Evolutionary conservation across 1,140 invertebrate species (phyloP), one percentile per base, ranked within the genome.

Genomic region (Polyergus mexicanus): DNA sequence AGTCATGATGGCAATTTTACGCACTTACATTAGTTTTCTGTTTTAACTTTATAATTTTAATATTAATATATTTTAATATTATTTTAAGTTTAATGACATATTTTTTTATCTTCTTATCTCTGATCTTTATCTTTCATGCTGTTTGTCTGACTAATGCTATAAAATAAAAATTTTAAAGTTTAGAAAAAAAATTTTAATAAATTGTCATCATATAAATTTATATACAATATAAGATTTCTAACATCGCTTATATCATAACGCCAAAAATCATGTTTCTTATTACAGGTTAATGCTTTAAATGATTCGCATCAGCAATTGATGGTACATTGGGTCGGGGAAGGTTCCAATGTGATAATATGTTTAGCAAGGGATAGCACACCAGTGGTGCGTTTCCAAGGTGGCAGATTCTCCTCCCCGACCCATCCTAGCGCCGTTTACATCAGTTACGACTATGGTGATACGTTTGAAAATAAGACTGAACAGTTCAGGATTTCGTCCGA

Each of bases 271-370:
- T 51, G 65, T 62, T 78, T 51, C 86, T 91, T 51, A 87, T 95
- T 95, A 8, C 94, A 97, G 97, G 96, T 97, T 54, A 97, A 96
- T 77, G 93, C 96, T 63, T 95, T 98, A 11, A 98, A 98, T 95
- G 98, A 98, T 94, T 97, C 96, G 72, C 98, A 98, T 94, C 97
- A 98, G 89, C 98, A 98, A 92, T 94, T 99, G 88, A 97, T 98
- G 96, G 98, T 98, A 1, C 97, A 98, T 94, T 98, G 98, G 98
- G 97, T 98, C 41, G 98, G 98, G 35, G 97, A 98, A 92, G 96
- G 96, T 25, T 98, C 97, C 62, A 96, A 98, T 94, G 97, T 98
- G 13, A 98, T 99, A 84, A 97, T 98, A 77, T 98, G 98, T 89
- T 94, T 98, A 68, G 98, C 98, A 2, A 96, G 97, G 92, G 97